Conservation (phyloP, 2,113 vertebrate species). For the Colinus virginianus region DNA sequence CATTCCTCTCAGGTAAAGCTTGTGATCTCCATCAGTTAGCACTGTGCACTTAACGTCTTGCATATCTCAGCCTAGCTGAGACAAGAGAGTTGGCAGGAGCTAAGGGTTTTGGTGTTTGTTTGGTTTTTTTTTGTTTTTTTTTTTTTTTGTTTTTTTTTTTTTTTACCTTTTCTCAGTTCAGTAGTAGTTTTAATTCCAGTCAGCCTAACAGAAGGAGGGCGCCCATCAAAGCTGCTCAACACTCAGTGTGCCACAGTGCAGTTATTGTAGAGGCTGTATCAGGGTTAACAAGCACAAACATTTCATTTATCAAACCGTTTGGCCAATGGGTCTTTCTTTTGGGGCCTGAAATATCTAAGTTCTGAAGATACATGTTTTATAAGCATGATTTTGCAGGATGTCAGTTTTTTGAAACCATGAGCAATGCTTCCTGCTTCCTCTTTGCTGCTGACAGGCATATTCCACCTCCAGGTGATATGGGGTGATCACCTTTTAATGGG, state of each 20-base stretch:
- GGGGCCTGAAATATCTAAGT: not conserved
- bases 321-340: not conserved
- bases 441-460: not conserved
- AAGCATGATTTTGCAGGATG: not conserved
- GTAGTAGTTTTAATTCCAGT: not conserved
- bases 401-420: not conserved
- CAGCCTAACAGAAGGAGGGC: not conserved
- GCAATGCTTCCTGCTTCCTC: not conserved
- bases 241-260: accelerated
- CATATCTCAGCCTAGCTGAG: not conserved
- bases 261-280: not conserved
- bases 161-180: not conserved
- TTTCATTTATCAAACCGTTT: not conserved
- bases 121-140: not conserved
- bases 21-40: not conserved
- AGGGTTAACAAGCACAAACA: not conserved
- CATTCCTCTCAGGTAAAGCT: not conserved
- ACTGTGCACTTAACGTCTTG: not conserved
- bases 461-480: not conserved
- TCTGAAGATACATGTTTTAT: not conserved
- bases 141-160: not conserved
- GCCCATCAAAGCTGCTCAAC: not conserved
- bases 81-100: not conserved
- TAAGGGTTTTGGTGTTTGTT: not conserved
- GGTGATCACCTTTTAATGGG: not conserved